phyloP scores from a whole-genome alignment of 2,113 vertebrate genomes.

The Callionymus lyra region DNA sequence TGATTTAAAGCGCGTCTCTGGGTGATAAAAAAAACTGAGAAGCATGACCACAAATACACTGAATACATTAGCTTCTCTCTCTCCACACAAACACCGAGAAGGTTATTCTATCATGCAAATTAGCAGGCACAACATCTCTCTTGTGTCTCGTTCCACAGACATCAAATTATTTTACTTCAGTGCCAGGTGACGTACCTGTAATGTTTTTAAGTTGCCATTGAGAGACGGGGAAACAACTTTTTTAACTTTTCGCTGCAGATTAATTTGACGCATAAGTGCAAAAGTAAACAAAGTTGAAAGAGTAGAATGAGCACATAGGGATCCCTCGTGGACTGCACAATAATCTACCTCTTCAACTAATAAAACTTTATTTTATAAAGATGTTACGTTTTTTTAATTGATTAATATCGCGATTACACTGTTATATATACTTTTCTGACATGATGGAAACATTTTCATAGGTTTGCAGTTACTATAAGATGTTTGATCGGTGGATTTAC shows the following conservation, averaged over 20 bases:
- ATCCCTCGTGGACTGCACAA: too few species aligned
- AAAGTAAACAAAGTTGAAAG: slow-evolving; percentile 14
- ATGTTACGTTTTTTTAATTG: too few species aligned
- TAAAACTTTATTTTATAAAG: too few species aligned
- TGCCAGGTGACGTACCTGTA: slow-evolving; percentile 53
- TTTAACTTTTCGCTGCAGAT: slow-evolving; percentile 31
- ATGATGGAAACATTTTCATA: too few species aligned
- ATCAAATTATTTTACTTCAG: slow-evolving; percentile 59
- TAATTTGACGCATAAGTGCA: slow-evolving; percentile 6
- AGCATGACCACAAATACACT: slow-evolving; percentile 74
- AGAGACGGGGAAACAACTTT: slow-evolving; percentile 21
- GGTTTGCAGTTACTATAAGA: too few species aligned
- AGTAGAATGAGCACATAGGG: neutral
- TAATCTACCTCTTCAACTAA: too few species aligned
- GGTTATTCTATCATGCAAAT: slow-evolving; percentile 74
- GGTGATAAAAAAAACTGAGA: slow-evolving; percentile 74
- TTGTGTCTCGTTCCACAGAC: slow-evolving; percentile 48
- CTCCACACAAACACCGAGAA: slow-evolving; percentile 49
- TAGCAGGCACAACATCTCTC: slow-evolving; percentile 56
- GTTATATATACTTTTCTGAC: too few species aligned
- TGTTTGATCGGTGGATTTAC: too few species aligned
- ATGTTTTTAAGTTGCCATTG: slow-evolving; percentile 26
- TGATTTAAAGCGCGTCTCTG: slow-evolving; percentile 74
- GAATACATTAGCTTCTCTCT: slow-evolving; percentile 69
- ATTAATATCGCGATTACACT: too few species aligned